Evolutionary conservation across 1,140 invertebrate genomes (phyloP).

Genomic region (Drepana arcuata): DNA sequence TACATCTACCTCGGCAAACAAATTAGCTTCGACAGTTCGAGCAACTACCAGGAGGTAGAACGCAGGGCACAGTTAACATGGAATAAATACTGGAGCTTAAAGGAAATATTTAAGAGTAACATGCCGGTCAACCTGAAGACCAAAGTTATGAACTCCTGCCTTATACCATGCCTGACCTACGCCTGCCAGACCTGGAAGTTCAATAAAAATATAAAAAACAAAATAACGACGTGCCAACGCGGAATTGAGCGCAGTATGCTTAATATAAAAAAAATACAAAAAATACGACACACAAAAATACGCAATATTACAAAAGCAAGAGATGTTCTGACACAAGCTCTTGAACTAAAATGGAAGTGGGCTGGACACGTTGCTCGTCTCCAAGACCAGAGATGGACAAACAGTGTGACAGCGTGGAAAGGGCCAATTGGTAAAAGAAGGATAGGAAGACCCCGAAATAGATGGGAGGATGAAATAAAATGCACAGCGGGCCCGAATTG

Average conservation of each 20-base stretch:
- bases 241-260: constrained; percentile 3
- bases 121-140: constrained; percentile 1
- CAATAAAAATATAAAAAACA: constrained; percentile 3
- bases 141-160: background rate
- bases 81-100: constrained; percentile 3
- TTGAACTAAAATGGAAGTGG: background rate
- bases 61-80: background rate
- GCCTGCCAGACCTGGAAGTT: background rate
- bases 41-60: constrained; percentile 2
- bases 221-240: background rate
- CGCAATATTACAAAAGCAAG: background rate
- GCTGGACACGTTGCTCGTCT: background rate
- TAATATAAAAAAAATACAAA: background rate
- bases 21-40: constrained; percentile 3
- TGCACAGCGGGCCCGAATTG: background rate
- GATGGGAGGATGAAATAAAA: background rate
- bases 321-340: background rate
- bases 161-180: background rate
- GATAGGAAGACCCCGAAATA: background rate
- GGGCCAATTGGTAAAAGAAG: background rate
- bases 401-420: background rate
- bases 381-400: background rate
- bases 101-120: constrained; percentile 5
- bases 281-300: background rate
- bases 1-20: constrained; percentile 10